These are phyloP conservation scores for Drosophila ambigua DNA, from an alignment of 1,140 invertebrate species.

Conservation along the genomic window DNA sequence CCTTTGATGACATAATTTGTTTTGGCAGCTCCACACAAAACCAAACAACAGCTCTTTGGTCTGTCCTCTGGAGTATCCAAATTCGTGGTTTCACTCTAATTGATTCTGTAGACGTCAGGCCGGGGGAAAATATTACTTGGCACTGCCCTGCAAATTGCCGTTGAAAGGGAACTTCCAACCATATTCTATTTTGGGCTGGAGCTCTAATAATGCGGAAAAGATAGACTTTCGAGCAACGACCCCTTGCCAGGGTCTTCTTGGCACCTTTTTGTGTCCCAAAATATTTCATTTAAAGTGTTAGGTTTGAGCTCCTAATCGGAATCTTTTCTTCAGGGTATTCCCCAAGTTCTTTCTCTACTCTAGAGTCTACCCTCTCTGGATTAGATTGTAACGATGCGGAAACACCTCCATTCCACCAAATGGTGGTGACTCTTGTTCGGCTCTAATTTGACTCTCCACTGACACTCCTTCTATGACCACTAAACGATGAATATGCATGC, in stretches of 20 bases:
- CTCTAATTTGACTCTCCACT: background rate
- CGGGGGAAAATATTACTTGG: slow-evolving; percentile 38
- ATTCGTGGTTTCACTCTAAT: slow-evolving; percentile 55
- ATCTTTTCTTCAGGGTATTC: no score
- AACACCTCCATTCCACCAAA: slow-evolving; percentile 11
- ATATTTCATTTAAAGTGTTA: no score
- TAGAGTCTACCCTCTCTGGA: no score
- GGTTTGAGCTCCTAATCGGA: no score
- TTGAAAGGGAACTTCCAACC: slow-evolving; percentile 1
- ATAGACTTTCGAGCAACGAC: no score
- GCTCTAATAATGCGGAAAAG: slow-evolving; percentile 2
- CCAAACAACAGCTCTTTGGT: slow-evolving; percentile 1
- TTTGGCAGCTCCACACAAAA: slow-evolving; percentile 19
- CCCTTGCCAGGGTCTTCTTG: no score
- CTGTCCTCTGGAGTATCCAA: slow-evolving; percentile 5
- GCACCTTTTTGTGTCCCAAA: no score
- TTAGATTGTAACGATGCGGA: slow-evolving; percentile 17
- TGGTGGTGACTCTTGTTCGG: no score
- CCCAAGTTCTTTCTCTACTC: no score
- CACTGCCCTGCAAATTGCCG: slow-evolving; percentile 39
- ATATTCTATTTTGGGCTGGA: background rate
- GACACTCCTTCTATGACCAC: background rate
- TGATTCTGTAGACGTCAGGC: slow-evolving; percentile 63
- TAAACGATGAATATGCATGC: slow-evolving; percentile 40
- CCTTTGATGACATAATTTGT: slow-evolving; percentile 67